Base-by-base conservation (phyloP, 2,113 vertebrate species). In the Laticauda colubrina region DNA sequence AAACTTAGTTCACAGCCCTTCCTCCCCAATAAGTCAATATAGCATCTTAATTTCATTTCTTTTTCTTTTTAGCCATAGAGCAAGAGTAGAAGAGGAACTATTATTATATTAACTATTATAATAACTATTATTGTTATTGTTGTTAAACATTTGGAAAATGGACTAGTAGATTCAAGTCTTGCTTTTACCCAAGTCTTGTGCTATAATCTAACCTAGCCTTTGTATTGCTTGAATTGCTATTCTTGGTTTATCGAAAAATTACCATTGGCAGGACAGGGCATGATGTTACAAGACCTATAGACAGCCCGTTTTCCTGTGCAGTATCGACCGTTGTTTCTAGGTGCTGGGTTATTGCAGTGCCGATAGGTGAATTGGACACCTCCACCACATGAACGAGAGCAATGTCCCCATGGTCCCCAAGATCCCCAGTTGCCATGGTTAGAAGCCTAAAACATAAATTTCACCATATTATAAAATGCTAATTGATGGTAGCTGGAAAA, bases 361-460 rank as follows among this genome's bases (percentile, higher is more conserved):
- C 99, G 98, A 81, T 99, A 98, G 29, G 99, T 98, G 92, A 99
- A 99, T 96, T 99, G 99, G 9, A 99, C 98, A 3, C 99, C 99
- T 0, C 99, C 99, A 0, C 99, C 98, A 69, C 99, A 99, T 0
- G 98, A 98, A 1, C 99, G 98, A 24, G 99, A 99, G 94, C 99
- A 99, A 6, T 98, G 96, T 12, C 99, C 99, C 99, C 99, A 99
- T 0, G 98, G 91, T 0, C 99, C 99, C 99, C 99, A 99, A 10
- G 99, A 99, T 0, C 99, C 99, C 99, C 99, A 99, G 97, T 98
- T 99, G 85, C 99, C 99, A 0, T 99, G 98, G 94, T 98, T 99
- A 54, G 99, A 99, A 57, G 98, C 98, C 99, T 99, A 97, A 93
- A 97, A 98, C 5, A 91, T 1, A 96, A 0, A 4, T 8, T 89